phyloP scores from a whole-genome alignment of 2,888 invertebrate species.

The Nomada ferruginata region DNA sequence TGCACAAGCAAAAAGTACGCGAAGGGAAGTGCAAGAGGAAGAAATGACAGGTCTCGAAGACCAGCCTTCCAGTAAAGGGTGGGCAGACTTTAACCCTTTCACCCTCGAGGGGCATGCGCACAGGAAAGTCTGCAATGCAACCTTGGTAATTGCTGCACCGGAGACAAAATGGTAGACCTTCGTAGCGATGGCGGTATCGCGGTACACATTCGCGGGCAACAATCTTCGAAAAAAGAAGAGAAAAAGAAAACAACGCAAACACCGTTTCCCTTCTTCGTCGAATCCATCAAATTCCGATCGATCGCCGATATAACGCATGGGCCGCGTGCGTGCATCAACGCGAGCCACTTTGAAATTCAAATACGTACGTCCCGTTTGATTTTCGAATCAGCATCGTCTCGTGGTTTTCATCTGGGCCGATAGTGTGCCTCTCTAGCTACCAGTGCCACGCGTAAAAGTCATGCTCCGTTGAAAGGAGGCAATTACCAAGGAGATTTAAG shows the following conservation, averaged over 20 bases:
- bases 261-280: background rate
- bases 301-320: background rate
- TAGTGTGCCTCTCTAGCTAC: slow-evolving; percentile 18
- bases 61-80: slow-evolving; percentile 66
- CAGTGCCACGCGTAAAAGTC: slow-evolving; percentile 44
- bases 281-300: background rate
- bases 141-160: slow-evolving; percentile 76
- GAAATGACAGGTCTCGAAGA: slow-evolving; percentile 56
- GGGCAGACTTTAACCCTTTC: slow-evolving; percentile 75
- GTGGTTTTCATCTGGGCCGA: background rate
- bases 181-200: slow-evolving; percentile 65
- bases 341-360: background rate
- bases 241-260: too few relatives aligned
- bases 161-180: slow-evolving; percentile 76
- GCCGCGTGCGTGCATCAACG: too few relatives aligned
- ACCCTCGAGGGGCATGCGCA: slow-evolving; percentile 75
- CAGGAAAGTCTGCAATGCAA: slow-evolving; percentile 68
- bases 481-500: slow-evolving; percentile 69
- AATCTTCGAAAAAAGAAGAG: background rate
- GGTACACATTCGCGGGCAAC: too few relatives aligned
- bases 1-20: background rate
- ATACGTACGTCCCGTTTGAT: slow-evolving; percentile 5
- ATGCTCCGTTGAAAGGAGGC: slow-evolving; percentile 64
- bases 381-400: background rate
- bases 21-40: slow-evolving; percentile 14